phyloP scores from a whole-genome alignment of 2,113 vertebrate genomes.

The Phoenicopterus ruber region DNA sequence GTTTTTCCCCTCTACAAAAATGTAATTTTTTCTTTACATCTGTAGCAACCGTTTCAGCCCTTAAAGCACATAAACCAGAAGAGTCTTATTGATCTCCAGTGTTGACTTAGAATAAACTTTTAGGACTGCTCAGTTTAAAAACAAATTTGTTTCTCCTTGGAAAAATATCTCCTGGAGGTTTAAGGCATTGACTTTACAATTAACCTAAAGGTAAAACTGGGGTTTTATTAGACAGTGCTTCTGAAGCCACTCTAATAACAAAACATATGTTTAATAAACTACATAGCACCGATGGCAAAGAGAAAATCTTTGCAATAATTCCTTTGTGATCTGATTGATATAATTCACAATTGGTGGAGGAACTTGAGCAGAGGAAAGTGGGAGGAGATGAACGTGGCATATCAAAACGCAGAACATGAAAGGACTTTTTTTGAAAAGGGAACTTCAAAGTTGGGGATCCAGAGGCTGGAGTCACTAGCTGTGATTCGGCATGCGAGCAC shows the following conservation, averaged over 20 bases:
- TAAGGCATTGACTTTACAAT: conserved; percentile 1
- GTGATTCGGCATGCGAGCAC: background rate
- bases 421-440: background rate
- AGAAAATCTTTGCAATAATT: background rate
- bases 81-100: conserved; percentile 28
- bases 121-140: background rate
- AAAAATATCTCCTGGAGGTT: background rate
- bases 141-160: background rate
- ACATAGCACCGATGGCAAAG: background rate
- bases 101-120: conserved; percentile 19
- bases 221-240: background rate
- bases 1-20: background rate
- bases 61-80: conserved; percentile 14
- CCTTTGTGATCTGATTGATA: background rate
- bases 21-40: background rate
- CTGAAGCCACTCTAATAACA: background rate
- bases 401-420: conserved; percentile 25
- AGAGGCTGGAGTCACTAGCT: background rate
- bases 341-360: background rate
- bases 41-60: background rate
- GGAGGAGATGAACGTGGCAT: background rate
- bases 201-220: background rate
- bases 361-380: background rate
- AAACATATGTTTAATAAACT: conserved; percentile 10
- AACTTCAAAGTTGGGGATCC: conserved; percentile 8